Percentiles rank a stretch among this genome's conserved stretches.
phyloP scores from a whole-genome alignment of 1,140 invertebrate species.

The Rhopalosiphum padi region DNA sequence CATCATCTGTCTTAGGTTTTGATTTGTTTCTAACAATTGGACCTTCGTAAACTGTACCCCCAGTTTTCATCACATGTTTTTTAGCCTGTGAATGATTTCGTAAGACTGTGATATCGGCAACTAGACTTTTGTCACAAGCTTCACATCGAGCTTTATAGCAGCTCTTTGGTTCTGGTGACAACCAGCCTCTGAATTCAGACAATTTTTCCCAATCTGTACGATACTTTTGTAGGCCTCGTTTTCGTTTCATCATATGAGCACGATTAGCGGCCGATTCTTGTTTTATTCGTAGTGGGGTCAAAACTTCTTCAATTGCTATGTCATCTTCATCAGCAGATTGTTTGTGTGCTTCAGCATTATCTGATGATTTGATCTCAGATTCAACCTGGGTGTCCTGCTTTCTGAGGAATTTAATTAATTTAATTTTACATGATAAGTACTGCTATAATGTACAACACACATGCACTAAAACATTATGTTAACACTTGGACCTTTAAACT shows the following conservation, averaged over 20 bases:
- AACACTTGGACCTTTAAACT: slow-evolving; percentile 57
- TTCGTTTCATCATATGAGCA: slow-evolving; percentile 55
- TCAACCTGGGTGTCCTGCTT: slow-evolving; percentile 26
- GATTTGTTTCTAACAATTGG: slow-evolving; percentile 51
- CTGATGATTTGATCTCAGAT: slow-evolving; percentile 33
- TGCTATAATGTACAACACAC: slow-evolving; percentile 52
- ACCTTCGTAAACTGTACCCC: slow-evolving; percentile 54
- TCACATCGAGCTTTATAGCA: slow-evolving; percentile 60
- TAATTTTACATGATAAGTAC: slow-evolving; percentile 51
- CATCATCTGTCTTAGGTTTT: slow-evolving; percentile 36
- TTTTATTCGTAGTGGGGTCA: slow-evolving; percentile 49
- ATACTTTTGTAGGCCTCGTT: slow-evolving; percentile 60
- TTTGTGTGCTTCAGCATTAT: slow-evolving; percentile 36
- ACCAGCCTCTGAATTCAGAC: slow-evolving; percentile 59
- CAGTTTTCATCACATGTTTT: slow-evolving; percentile 59
- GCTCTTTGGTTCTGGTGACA: slow-evolving; percentile 57
- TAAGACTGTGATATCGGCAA: slow-evolving; percentile 60
- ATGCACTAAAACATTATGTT: slow-evolving; percentile 58
- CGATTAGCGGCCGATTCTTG: slow-evolving; percentile 54
- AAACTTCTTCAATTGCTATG: slow-evolving; percentile 56
- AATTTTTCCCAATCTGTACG: slow-evolving; percentile 60
- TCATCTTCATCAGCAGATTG: slow-evolving; percentile 54
- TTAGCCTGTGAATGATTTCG: slow-evolving; percentile 59
- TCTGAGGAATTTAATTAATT: slow-evolving; percentile 56
- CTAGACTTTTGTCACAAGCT: slow-evolving; percentile 59